Percentiles rank a stretch among this genome's conserved stretches.
Conservation (phyloP, 2,888 invertebrate genomes). For the Leucania comma region DNA sequence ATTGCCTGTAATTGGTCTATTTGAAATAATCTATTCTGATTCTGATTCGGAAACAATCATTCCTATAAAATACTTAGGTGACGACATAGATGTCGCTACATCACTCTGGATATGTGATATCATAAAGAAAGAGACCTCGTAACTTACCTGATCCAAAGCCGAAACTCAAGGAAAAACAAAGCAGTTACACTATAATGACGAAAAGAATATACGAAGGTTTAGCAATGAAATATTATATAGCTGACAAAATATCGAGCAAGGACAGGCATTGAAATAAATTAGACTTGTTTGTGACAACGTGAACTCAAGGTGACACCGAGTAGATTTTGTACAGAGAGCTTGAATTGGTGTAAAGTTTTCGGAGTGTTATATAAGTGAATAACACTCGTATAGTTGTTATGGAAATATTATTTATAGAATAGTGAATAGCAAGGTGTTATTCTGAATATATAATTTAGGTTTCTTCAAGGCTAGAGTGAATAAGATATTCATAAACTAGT, state of each 20-base stretch:
- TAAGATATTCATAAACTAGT: too few species aligned
- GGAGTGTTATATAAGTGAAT: conserved; percentile 14
- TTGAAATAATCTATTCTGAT: too few species aligned
- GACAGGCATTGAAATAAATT: conserved; percentile 37
- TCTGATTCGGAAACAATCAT: too few species aligned
- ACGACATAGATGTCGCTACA: too few species aligned
- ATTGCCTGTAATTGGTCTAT: too few species aligned
- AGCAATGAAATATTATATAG: conserved; percentile 31
- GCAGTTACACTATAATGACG: conserved; percentile 20
- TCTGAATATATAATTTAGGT: too few species aligned
- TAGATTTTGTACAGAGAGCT: conserved; percentile 11
- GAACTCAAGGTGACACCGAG: conserved; percentile 35
- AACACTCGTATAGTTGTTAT: not conserved
- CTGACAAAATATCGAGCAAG: conserved; percentile 35
- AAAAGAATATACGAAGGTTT: conserved; percentile 6
- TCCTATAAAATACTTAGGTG: too few species aligned
- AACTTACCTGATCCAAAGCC: not conserved
- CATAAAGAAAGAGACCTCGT: not conserved
- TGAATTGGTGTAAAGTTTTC: conserved; percentile 7
- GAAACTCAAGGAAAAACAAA: conserved; percentile 18
- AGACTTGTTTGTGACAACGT: conserved; percentile 37
- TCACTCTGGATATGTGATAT: too few species aligned
- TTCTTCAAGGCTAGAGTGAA: too few species aligned
- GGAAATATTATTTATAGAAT: too few species aligned
- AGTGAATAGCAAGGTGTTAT: not conserved